phyloP scores from a whole-genome alignment of 2,113 vertebrate species.

The Nothoprocta pentlandii region DNA sequence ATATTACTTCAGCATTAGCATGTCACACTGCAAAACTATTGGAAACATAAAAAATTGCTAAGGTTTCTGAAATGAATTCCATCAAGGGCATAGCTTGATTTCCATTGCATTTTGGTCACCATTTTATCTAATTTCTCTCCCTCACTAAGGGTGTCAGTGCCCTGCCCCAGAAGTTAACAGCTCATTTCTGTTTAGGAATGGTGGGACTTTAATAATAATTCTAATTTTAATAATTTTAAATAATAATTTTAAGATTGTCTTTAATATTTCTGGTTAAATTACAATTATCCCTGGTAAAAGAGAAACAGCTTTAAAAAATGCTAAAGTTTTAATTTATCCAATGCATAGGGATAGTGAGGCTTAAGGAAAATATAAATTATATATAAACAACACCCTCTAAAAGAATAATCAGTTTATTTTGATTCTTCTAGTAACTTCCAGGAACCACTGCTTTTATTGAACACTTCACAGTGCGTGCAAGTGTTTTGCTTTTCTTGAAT shows the following conservation, averaged over 20 bases:
- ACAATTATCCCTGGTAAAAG: neutral
- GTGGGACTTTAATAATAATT: neutral
- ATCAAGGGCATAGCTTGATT: neutral
- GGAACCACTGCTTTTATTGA: neutral
- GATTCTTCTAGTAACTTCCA: neutral
- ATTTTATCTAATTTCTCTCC: neutral
- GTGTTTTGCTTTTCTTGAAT: neutral
- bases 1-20: neutral
- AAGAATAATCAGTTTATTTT: neutral
- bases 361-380: neutral
- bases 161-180: neutral
- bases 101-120: neutral
- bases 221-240: too few relatives aligned
- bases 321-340: neutral
- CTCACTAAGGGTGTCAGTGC: neutral
- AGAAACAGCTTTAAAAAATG: neutral
- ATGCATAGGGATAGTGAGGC: neutral
- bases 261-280: neutral
- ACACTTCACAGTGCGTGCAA: neutral
- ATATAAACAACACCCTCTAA: neutral
- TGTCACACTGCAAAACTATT: neutral
- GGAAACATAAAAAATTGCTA: neutral
- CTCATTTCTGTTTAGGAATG: neutral
- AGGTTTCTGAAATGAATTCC: neutral
- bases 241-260: neutral